These are phyloP conservation scores for Acrobasis repandana DNA, from an alignment of 2,888 invertebrate genomes.

Conservation along the genomic window DNA sequence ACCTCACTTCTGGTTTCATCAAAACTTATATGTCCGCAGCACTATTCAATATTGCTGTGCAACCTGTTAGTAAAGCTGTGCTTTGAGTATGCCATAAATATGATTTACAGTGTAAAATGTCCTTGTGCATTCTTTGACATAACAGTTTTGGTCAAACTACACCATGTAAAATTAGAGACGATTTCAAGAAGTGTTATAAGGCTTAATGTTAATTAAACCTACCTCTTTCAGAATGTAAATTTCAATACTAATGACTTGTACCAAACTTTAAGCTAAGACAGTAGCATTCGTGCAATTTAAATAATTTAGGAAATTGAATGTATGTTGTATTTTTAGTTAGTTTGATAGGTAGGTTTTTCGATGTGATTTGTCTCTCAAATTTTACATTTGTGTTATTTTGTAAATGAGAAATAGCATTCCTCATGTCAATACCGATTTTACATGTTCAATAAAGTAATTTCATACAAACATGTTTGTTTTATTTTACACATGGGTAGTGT, in stretches of 20 bases:
- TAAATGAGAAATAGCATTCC: slow-evolving; percentile 84
- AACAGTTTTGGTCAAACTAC: slow-evolving; percentile 73
- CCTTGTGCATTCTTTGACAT: slow-evolving; percentile 60
- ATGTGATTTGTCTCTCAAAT: slow-evolving; percentile 83
- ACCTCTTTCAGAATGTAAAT: slow-evolving; percentile 80
- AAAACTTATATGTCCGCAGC: slow-evolving; percentile 71
- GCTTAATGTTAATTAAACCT: slow-evolving; percentile 78
- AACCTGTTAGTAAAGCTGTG: slow-evolving; percentile 61
- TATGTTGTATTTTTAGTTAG: slow-evolving; percentile 83
- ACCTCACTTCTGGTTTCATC: slow-evolving; percentile 68
- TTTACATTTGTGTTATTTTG: slow-evolving; percentile 83
- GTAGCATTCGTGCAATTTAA: slow-evolving; percentile 48
- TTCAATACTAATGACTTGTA: slow-evolving; percentile 77
- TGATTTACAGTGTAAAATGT: slow-evolving; percentile 53
- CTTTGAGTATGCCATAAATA: slow-evolving; percentile 65
- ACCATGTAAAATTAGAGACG: slow-evolving; percentile 79
- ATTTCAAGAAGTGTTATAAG: slow-evolving; percentile 65
- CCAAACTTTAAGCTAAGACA: slow-evolving; percentile 75
- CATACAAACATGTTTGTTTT: slow-evolving; percentile 69
- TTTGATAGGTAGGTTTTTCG: slow-evolving; percentile 79
- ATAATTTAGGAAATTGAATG: slow-evolving; percentile 77
- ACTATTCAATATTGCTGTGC: slow-evolving; percentile 49
- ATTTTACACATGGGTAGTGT: slow-evolving; percentile 47
- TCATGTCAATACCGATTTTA: slow-evolving; percentile 83
- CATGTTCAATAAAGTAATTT: slow-evolving; percentile 84